Conservation (phyloP, 2,888 invertebrate species). For the Rhogogaster chlorosoma region DNA sequence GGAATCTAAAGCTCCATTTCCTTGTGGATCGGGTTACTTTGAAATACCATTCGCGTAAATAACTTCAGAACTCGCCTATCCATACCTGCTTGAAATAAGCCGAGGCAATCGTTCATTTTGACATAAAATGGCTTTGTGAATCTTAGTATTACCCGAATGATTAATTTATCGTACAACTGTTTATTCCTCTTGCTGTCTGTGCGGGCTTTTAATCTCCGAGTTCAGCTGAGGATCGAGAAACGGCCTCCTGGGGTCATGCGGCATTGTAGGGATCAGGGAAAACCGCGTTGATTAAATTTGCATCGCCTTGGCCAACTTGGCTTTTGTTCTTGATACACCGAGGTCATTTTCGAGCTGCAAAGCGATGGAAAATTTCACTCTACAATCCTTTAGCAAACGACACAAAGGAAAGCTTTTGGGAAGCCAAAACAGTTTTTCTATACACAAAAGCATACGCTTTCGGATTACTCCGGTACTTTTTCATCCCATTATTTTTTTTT, state of each 20-base stretch:
- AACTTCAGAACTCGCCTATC: background rate
- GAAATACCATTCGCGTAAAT: background rate
- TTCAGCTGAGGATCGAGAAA: background rate
- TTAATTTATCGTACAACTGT: background rate
- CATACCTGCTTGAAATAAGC: background rate
- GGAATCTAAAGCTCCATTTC: background rate
- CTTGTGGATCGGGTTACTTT: background rate
- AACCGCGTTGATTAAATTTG: background rate
- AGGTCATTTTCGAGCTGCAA: background rate
- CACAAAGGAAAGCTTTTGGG: background rate
- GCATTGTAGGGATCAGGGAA: background rate
- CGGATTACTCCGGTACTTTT: constrained; percentile 5
- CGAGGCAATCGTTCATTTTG: background rate
- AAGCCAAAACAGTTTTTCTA: constrained; percentile 2
- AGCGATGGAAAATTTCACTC: background rate
- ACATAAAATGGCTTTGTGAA: background rate
- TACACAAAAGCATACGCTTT: constrained; percentile 4
- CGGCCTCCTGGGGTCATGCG: background rate
- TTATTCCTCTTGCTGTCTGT: background rate
- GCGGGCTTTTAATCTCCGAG: background rate
- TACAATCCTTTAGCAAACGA: background rate
- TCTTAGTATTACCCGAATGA: background rate
- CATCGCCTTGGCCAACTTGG: background rate
- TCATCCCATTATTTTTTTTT: background rate
- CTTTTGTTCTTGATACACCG: background rate